phyloP scores from a whole-genome alignment of 2,888 invertebrate genomes.

The Julus scandinavius region DNA sequence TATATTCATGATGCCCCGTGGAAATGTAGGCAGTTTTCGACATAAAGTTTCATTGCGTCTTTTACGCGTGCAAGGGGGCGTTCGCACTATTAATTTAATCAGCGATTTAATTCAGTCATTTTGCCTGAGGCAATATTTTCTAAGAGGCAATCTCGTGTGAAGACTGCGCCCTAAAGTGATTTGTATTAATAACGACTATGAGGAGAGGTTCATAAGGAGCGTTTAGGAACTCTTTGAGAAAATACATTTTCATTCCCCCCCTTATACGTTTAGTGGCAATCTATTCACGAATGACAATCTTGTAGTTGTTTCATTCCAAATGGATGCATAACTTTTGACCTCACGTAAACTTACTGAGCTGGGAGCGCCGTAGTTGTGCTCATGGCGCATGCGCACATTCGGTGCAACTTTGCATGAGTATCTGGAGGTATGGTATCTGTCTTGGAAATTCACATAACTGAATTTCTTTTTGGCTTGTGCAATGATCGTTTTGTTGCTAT shows the following conservation, averaged over 20 bases:
- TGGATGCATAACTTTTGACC: not conserved
- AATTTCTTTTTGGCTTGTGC: too few species aligned
- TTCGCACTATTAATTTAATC: constrained; percentile 42
- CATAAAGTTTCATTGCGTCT: not conserved
- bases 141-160: constrained; percentile 11
- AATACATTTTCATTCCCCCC: not conserved
- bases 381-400: not conserved
- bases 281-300: not conserved
- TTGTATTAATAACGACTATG: constrained; percentile 18
- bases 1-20: constrained; percentile 4
- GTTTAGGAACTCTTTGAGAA: not conserved
- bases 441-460: too few species aligned
- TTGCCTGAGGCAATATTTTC: constrained; percentile 13
- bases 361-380: not conserved
- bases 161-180: not conserved
- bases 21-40: not conserved
- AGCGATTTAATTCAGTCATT: constrained; percentile 46
- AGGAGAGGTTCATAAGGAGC: not conserved
- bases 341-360: not conserved
- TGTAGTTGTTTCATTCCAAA: not conserved
- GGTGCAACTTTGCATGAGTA: too few species aligned
- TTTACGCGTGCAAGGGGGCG: not conserved
- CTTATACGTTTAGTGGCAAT: not conserved
- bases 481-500: too few species aligned
- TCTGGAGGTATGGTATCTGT: too few species aligned